Conservation (phyloP, 1,140 invertebrate genomes). For the Monochamus saltuarius region DNA sequence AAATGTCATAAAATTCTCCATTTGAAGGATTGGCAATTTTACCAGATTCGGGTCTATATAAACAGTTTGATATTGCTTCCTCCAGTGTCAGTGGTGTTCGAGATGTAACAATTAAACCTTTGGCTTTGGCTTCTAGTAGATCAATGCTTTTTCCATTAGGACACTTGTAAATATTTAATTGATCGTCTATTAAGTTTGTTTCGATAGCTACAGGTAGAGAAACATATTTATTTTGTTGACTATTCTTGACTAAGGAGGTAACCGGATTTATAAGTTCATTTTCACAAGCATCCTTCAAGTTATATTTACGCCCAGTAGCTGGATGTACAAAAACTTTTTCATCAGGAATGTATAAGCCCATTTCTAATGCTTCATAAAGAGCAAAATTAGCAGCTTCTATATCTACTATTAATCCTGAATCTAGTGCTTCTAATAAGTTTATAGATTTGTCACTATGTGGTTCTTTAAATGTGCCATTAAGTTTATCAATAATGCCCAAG, state of each 20-base stretch:
- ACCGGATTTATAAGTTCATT: constrained; percentile 81
- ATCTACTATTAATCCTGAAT: constrained; percentile 77
- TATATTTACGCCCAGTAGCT: constrained; percentile 71
- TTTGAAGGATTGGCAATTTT: constrained; percentile 75
- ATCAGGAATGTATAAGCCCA: constrained; percentile 76
- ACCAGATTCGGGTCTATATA: constrained; percentile 77
- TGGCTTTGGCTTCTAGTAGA: constrained; percentile 69
- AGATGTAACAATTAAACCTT: constrained; percentile 73
- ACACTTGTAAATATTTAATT: constrained; percentile 67
- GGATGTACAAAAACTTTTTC: constrained; percentile 81
- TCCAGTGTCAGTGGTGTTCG: constrained; percentile 71
- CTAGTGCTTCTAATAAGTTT: constrained; percentile 70
- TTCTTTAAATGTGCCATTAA: constrained; percentile 75
- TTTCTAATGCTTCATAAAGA: constrained; percentile 78
- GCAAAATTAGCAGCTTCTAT: constrained; percentile 80
- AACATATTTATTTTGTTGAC: constrained; percentile 68
- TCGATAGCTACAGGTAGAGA: constrained; percentile 74
- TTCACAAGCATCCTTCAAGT: constrained; percentile 76
- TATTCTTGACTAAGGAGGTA: constrained; percentile 76
- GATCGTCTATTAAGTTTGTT: constrained; percentile 71
- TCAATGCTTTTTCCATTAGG: constrained; percentile 64
- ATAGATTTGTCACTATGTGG: constrained; percentile 66
- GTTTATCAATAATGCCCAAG: constrained; percentile 78
- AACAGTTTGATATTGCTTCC: constrained; percentile 72
- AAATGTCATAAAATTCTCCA: constrained; percentile 70